phyloP scores from a whole-genome alignment of 2,113 vertebrate species.

The Lampris megalopsis region DNA sequence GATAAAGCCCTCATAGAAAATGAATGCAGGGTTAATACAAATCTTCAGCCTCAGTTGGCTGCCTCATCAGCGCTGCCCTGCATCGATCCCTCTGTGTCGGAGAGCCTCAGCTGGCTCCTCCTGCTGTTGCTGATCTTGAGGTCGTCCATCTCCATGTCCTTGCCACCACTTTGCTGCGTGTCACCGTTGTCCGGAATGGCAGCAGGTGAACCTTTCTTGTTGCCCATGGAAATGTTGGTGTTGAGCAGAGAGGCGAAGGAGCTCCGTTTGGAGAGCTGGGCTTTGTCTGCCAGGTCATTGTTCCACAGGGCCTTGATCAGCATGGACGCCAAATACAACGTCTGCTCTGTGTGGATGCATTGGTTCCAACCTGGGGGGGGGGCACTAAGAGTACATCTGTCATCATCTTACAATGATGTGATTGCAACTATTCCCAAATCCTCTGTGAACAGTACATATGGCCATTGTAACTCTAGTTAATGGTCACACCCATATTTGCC shows the following conservation, averaged over 20 bases:
- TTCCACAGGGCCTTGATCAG: constrained; percentile 99
- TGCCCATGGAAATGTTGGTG: constrained; percentile 97
- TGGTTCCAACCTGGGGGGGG: not conserved
- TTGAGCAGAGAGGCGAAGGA: constrained; percentile 99
- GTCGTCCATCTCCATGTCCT: constrained; percentile 99
- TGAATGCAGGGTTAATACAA: too few species aligned
- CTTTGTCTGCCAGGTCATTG: constrained; percentile 96
- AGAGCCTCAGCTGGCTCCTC: constrained; percentile 93
- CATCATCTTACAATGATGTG: too few species aligned
- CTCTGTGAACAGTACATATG: too few species aligned
- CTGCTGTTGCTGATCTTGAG: constrained; percentile 93
- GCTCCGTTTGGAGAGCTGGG: constrained; percentile 98
- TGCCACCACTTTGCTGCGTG: constrained; percentile 96
- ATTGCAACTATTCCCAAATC: too few species aligned
- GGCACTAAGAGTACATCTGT: not conserved
- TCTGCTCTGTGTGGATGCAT: constrained; percentile 76
- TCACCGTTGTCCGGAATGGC: constrained; percentile 91
- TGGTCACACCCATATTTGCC: too few species aligned
- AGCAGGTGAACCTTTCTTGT: constrained; percentile 91
- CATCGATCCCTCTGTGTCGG: constrained; percentile 99
- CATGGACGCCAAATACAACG: constrained; percentile 98
- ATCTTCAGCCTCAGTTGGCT: constrained; percentile 80
- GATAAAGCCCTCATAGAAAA: too few species aligned
- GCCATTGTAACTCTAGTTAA: too few species aligned
- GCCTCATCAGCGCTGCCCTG: constrained; percentile 99